A percentile compares a stretch with the other conserved stretches of the same genome.
Evolutionary conservation across 2,888 invertebrate species (phyloP).

Genomic region (Rotaria magnacalcarata): DNA sequence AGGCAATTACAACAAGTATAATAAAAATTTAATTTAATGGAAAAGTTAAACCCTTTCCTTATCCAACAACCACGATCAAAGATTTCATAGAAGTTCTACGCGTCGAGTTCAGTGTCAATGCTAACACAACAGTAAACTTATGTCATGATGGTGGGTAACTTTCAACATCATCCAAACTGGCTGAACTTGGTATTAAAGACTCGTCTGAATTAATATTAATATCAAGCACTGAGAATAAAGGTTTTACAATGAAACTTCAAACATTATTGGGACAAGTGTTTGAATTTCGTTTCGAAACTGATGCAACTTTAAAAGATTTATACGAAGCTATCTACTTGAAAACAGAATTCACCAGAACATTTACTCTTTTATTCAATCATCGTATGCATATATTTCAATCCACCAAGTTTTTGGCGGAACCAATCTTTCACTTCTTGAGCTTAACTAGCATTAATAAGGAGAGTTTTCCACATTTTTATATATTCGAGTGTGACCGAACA

Average conservation of each 20-base stretch:
- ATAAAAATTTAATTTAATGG: background rate
- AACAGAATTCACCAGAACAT: background rate
- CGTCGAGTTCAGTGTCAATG: background rate
- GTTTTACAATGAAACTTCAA: background rate
- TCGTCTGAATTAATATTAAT: background rate
- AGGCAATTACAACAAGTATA: background rate
- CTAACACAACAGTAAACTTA: background rate
- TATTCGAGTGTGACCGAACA: background rate
- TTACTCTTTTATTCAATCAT: too few relatives aligned
- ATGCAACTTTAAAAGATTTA: slow-evolving; percentile 3
- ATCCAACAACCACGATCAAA: background rate
- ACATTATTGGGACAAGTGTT: background rate
- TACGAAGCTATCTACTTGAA: background rate
- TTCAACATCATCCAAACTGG: background rate
- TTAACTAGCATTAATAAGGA: too few relatives aligned
- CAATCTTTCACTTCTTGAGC: too few relatives aligned
- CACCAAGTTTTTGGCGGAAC: too few relatives aligned
- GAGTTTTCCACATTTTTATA: background rate
- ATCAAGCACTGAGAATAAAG: background rate
- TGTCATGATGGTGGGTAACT: background rate
- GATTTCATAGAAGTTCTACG: background rate
- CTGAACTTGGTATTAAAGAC: background rate
- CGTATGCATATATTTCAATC: too few relatives aligned
- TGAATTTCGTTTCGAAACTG: background rate
- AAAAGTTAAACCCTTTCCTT: background rate